Conservation (phyloP, 2,888 invertebrate species). For the Mythimna albipuncta region DNA sequence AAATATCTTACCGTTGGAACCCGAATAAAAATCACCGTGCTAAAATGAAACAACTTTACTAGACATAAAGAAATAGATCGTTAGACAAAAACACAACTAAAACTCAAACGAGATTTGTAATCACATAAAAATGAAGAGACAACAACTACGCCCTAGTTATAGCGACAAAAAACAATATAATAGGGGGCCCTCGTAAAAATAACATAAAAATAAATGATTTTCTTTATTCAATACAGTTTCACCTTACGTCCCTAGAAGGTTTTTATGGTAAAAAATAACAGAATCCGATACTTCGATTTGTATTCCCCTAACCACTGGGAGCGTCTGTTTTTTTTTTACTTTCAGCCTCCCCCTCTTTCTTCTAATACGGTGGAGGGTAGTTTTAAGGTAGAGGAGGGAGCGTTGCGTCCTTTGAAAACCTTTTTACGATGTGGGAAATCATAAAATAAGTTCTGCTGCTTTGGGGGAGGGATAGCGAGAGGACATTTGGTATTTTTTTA, state of each 20-base stretch:
- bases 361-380: slow-evolving; percentile 44
- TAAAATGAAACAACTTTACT: no score
- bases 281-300: slow-evolving; percentile 76
- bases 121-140: slow-evolving; percentile 51
- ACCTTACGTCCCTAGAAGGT: slow-evolving; percentile 59
- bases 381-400: slow-evolving; percentile 30
- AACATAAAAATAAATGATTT: slow-evolving; percentile 69
- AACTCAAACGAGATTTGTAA: slow-evolving; percentile 27
- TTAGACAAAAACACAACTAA: neutral
- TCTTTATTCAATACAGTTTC: slow-evolving; percentile 68
- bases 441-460: no score
- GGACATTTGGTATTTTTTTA: no score
- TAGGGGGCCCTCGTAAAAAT: slow-evolving; percentile 62
- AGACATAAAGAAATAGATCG: neutral
- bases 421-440: no score
- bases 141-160: slow-evolving; percentile 40
- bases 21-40: no score
- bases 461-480: no score
- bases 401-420: slow-evolving; percentile 14
- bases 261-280: slow-evolving; percentile 67
- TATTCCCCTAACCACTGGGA: slow-evolving; percentile 75
- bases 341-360: slow-evolving; percentile 66
- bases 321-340: slow-evolving; percentile 74
- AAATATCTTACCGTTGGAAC: no score
- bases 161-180: slow-evolving; percentile 59